phyloP scores from a whole-genome alignment of 2,797 vertebrate species.

The Apogon talboti region DNA sequence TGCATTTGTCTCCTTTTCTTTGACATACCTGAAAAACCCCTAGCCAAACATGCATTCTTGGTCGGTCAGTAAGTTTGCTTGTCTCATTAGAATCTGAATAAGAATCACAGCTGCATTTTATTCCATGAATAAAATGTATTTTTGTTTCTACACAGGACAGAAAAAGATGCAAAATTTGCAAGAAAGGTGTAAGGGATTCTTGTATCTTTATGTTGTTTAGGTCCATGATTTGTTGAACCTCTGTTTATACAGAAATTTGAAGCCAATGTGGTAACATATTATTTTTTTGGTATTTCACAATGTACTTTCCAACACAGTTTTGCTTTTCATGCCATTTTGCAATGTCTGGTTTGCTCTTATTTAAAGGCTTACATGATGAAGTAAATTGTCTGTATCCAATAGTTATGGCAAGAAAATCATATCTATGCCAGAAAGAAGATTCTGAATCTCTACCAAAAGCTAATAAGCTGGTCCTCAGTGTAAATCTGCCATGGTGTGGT shows the following conservation, averaged over 20 bases:
- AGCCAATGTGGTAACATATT: not conserved
- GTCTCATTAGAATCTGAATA: not conserved
- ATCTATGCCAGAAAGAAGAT: conserved; percentile 12
- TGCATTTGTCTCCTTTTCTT: too few species aligned
- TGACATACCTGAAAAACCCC: too few species aligned
- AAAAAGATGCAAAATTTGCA: too few species aligned
- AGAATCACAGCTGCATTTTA: not conserved
- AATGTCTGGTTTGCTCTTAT: not conserved
- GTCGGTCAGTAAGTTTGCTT: not conserved
- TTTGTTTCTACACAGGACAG: not conserved
- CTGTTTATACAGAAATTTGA: not conserved
- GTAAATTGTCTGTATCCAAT: not conserved
- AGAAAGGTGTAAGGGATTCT: too few species aligned
- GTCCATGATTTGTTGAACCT: conserved; percentile 1
- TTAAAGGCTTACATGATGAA: not conserved
- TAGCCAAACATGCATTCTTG: too few species aligned
- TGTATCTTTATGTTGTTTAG: not conserved
- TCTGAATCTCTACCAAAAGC: conserved; percentile 16
- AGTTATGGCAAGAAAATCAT: not conserved
- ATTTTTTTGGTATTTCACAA: too few species aligned
- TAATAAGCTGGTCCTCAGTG: conserved; percentile 3
- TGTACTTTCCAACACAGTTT: not conserved
- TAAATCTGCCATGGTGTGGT: conserved; percentile 4
- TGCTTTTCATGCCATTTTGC: not conserved
- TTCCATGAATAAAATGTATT: not conserved